Evolutionary conservation across 37 sponge, comb jelly and placozoan genomes (phyloP).

Genomic region (Ianthella basta): DNA sequence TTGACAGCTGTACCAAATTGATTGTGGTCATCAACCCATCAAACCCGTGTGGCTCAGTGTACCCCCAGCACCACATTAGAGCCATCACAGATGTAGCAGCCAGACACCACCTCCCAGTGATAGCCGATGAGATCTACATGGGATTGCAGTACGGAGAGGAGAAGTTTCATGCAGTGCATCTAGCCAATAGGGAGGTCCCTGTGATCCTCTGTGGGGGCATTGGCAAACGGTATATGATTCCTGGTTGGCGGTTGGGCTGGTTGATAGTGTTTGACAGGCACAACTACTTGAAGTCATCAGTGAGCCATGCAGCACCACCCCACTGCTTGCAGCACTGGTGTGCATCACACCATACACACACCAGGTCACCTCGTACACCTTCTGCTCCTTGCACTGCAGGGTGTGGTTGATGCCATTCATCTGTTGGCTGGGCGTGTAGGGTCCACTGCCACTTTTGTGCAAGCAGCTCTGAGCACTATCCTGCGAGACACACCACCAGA

Average conservation of each 20-base stretch:
- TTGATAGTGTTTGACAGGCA: slow-evolving; percentile 86
- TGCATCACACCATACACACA: neutral
- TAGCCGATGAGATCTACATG: slow-evolving; percentile 90
- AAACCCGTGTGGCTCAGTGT: slow-evolving; percentile 97
- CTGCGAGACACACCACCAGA: slow-evolving; percentile 56
- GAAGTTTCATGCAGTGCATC: slow-evolving; percentile 58
- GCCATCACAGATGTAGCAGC: slow-evolving; percentile 77
- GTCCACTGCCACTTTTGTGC: slow-evolving; percentile 68
- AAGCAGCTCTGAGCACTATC: slow-evolving; percentile 77
- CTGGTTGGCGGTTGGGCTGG: slow-evolving; percentile 99
- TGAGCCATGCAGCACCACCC: slow-evolving; percentile 1
- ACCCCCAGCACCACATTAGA: slow-evolving; percentile 67
- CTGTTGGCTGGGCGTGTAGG: neutral
- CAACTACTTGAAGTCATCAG: slow-evolving; percentile 53
- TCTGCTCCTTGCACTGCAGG: neutral
- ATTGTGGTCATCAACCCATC: slow-evolving; percentile 89
- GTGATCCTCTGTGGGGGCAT: slow-evolving; percentile 82
- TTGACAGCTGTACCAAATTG: slow-evolving; percentile 78
- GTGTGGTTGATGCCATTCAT: neutral
- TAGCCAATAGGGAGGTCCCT: slow-evolving; percentile 78
- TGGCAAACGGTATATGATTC: slow-evolving; percentile 83
- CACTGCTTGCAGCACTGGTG: too few relatives aligned
- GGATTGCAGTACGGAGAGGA: slow-evolving; percentile 82
- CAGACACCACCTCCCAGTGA: slow-evolving; percentile 76
- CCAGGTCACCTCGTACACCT: too few relatives aligned